Conservation (phyloP, 2,888 invertebrate species). For the Coronaproctus castanopsis region DNA sequence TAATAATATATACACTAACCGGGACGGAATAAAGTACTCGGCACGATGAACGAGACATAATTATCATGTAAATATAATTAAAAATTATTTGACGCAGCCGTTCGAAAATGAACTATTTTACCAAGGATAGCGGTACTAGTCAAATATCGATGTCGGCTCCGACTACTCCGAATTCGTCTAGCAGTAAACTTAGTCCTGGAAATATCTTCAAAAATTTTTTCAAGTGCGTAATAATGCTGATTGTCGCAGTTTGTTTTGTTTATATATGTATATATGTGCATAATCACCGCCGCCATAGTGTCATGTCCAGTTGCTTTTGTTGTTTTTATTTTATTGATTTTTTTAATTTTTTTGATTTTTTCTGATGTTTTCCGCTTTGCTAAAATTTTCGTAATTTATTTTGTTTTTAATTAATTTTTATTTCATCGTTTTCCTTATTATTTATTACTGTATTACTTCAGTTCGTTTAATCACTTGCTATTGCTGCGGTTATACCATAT, state of each 20-base stretch:
- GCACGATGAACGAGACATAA: no score
- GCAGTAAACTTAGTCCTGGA: conserved; percentile 57
- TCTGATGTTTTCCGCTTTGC: not conserved
- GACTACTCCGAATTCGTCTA: conserved; percentile 38
- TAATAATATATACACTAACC: no score
- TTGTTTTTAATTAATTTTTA: not conserved
- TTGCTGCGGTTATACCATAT: no score
- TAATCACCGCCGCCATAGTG: not conserved
- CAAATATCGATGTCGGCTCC: conserved; percentile 25
- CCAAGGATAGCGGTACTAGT: conserved; percentile 2
- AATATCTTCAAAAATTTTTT: conserved; percentile 91
- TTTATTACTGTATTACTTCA: no score
- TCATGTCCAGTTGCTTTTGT: not conserved
- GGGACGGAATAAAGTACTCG: no score
- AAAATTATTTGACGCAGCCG: not conserved
- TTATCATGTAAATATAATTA: not conserved
- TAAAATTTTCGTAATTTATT: not conserved
- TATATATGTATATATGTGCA: not conserved
- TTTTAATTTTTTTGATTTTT: not conserved
- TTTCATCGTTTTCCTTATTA: no score
- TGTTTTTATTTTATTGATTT: not conserved
- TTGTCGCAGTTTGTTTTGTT: not conserved
- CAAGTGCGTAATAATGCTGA: conserved; percentile 48
- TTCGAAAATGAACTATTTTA: no score
- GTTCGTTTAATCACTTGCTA: no score